Percentiles rank a stretch among this genome's conserved stretches.
phyloP scores from a whole-genome alignment of 2,797 vertebrate species.

The Serranus cabrilla region DNA sequence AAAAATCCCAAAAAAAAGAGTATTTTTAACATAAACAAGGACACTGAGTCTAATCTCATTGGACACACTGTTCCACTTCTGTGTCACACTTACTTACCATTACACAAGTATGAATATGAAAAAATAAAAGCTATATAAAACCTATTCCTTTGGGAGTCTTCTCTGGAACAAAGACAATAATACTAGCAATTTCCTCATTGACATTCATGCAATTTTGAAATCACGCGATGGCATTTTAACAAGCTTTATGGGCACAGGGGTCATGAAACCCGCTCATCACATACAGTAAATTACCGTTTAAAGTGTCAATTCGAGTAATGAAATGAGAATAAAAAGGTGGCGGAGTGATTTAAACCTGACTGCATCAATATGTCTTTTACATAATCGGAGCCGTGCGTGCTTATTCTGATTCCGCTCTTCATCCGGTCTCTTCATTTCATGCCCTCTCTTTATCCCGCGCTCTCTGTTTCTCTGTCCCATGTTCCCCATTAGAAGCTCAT shows the following conservation, averaged over 20 bases:
- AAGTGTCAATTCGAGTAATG: slow-evolving; percentile 53
- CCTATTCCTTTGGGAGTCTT: slow-evolving; percentile 62
- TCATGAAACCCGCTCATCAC: slow-evolving; percentile 39
- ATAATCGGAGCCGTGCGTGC: not conserved
- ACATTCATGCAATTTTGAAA: slow-evolving; percentile 69
- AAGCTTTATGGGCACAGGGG: slow-evolving; percentile 53
- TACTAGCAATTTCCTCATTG: slow-evolving; percentile 58
- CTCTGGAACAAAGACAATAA: slow-evolving; percentile 63
- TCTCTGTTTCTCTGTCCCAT: slow-evolving; percentile 55
- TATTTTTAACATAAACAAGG: slow-evolving; percentile 70
- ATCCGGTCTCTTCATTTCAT: not conserved
- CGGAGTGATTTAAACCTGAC: slow-evolving; percentile 43
- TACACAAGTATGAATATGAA: slow-evolving; percentile 42
- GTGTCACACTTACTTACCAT: slow-evolving; percentile 73
- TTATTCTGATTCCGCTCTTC: not conserved
- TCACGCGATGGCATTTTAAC: slow-evolving; percentile 53
- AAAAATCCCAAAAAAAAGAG: slow-evolving; percentile 15
- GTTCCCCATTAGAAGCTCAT: slow-evolving; percentile 76
- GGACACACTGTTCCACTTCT: slow-evolving; percentile 62
- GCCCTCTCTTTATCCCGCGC: slow-evolving; percentile 21
- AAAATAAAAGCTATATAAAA: slow-evolving; percentile 69
- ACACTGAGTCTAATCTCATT: slow-evolving; percentile 68
- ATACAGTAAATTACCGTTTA: slow-evolving; percentile 45
- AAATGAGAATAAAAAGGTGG: slow-evolving; percentile 31
- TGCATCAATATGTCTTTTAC: slow-evolving; percentile 24